Evolutionary conservation across 2,113 vertebrate genomes (phyloP).

Genomic region (Nestor notabilis): DNA sequence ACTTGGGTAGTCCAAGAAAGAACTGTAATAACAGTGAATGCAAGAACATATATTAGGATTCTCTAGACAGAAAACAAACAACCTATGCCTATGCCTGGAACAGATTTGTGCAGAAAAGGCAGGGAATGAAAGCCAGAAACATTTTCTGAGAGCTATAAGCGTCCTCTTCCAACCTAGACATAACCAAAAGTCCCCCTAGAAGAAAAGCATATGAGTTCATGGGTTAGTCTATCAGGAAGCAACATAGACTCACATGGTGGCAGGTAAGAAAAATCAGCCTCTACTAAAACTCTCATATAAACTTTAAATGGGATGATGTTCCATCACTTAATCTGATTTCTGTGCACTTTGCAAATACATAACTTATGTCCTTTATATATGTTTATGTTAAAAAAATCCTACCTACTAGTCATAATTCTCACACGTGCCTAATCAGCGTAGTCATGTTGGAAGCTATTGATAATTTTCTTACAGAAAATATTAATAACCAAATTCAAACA

Average conservation of each 20-base stretch:
- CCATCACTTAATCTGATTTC: neutral
- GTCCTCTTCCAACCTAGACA: neutral
- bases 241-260: neutral
- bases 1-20: neutral
- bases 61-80: neutral
- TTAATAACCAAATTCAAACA: neutral
- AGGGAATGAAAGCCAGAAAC: neutral
- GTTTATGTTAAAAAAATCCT: neutral
- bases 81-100: neutral
- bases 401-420: neutral
- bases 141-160: neutral
- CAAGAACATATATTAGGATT: neutral
- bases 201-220: neutral
- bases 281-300: neutral
- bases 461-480: neutral
- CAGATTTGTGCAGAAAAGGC: neutral
- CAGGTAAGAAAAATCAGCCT: neutral
- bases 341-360: neutral
- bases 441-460: neutral
- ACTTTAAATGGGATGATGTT: neutral
- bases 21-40: neutral
- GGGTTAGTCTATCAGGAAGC: neutral
- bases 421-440: neutral
- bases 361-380: neutral
- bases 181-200: neutral